Evolutionary conservation across 1,140 invertebrate species (phyloP).

Genomic region (Caenorhabditis latens): DNA sequence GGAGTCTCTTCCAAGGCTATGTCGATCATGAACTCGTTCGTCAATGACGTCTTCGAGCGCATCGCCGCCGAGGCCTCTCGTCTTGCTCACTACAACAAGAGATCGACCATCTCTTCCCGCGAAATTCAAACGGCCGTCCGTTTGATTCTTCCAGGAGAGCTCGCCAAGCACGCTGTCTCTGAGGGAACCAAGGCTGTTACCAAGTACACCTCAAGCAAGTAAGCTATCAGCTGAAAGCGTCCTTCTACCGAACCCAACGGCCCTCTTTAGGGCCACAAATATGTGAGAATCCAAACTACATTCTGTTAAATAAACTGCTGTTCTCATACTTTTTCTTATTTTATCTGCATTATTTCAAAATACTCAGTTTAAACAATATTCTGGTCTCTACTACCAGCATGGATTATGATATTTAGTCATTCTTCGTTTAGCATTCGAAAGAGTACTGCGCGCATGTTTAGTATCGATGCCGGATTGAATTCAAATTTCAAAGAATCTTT

Average conservation of each 20-base stretch:
- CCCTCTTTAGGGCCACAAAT: constrained; percentile 38
- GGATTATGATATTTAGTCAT: too few relatives aligned
- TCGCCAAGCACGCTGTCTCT: constrained; percentile 82
- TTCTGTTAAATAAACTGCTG: background rate
- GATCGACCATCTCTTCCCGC: constrained; percentile 80
- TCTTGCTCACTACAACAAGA: constrained; percentile 79
- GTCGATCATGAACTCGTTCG: constrained; percentile 82
- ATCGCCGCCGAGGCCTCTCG: constrained; percentile 83
- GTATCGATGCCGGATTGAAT: too few relatives aligned
- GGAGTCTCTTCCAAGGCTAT: constrained; percentile 81
- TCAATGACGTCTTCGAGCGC: constrained; percentile 79
- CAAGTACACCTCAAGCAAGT: constrained; percentile 81
- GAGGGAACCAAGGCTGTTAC: constrained; percentile 82
- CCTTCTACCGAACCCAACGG: constrained; percentile 27
- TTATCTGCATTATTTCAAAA: too few relatives aligned
- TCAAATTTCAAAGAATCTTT: too few relatives aligned
- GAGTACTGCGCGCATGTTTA: too few relatives aligned
- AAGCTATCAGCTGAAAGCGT: background rate
- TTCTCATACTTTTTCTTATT: background rate
- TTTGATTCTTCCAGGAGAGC: constrained; percentile 82
- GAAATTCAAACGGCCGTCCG: constrained; percentile 83
- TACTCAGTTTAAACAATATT: too few relatives aligned
- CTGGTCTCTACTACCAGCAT: too few relatives aligned
- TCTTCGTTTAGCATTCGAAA: too few relatives aligned
- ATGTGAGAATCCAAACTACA: background rate